Conservation (phyloP, 2,113 vertebrate genomes). For the Cavia porcellus region DNA sequence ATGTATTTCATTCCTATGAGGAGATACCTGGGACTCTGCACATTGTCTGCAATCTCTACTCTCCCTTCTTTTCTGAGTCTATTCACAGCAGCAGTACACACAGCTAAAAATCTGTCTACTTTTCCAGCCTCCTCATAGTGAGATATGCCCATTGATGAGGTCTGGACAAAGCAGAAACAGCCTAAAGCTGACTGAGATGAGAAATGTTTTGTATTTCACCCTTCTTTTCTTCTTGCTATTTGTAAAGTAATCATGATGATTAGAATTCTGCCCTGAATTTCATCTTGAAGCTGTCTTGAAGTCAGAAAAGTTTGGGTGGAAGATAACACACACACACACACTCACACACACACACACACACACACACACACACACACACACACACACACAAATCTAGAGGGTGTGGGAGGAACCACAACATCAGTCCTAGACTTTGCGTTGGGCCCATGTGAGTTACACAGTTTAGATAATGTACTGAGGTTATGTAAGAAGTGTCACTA, state of each 20-base stretch:
- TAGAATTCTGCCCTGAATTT: neutral
- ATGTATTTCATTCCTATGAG: neutral
- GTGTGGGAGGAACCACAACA: neutral
- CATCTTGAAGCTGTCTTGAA: neutral
- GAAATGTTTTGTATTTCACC: too few relatives aligned
- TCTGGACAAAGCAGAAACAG: neutral
- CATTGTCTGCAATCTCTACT: neutral
- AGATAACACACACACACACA: neutral
- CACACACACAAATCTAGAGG: neutral
- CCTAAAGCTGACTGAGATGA: neutral
- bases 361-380: too few relatives aligned
- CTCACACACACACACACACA: too few relatives aligned
- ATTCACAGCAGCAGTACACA: neutral
- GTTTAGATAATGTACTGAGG: neutral
- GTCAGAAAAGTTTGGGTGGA: neutral
- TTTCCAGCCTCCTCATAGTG: neutral
- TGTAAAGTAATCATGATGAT: neutral
- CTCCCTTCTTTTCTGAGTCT: neutral
- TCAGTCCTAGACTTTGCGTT: fast-evolving
- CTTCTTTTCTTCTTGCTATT: neutral
- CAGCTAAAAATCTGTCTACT: neutral
- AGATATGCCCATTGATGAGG: neutral
- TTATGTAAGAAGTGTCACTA: neutral
- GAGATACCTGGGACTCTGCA: neutral
- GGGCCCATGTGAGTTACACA: neutral